These are phyloP conservation scores for Ashinkailepas kermadecensis DNA, from an alignment of 2,888 invertebrate species.

Conservation along the genomic window DNA sequence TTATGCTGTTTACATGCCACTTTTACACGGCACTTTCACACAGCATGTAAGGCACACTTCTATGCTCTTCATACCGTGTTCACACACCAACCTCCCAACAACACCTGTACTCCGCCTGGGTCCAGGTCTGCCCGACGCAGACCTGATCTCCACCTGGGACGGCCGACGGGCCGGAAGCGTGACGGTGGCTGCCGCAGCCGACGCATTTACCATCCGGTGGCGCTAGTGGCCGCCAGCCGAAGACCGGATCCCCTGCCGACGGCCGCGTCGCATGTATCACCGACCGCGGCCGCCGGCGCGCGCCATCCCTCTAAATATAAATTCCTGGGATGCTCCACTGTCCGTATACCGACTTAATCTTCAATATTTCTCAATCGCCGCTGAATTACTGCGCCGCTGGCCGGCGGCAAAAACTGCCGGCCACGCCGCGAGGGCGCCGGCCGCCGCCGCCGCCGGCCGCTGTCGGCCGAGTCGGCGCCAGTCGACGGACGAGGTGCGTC, in stretches of 20 bases:
- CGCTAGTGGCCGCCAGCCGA: neutral
- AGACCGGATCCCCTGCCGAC: neutral
- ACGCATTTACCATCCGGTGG: too few species aligned
- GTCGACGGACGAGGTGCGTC: neutral
- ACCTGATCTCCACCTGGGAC: too few species aligned
- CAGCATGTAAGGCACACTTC: too few species aligned
- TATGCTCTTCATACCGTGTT: too few species aligned
- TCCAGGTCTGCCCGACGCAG: too few species aligned
- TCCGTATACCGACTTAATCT: constrained; percentile 22
- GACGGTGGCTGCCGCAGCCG: too few species aligned
- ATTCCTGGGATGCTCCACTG: constrained; percentile 9
- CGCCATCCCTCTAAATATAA: constrained; percentile 18
- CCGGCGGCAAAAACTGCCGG: neutral
- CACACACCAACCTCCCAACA: too few species aligned
- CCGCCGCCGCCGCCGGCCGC: neutral
- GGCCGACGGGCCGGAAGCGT: too few species aligned
- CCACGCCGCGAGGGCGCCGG: neutral
- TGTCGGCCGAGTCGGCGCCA: neutral
- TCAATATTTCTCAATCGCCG: constrained; percentile 20
- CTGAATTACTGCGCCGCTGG: neutral
- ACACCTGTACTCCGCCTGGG: too few species aligned
- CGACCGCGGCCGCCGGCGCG: neutral
- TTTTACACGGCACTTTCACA: too few species aligned
- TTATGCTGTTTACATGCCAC: too few species aligned
- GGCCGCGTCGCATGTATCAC: neutral